Conservation (phyloP, 2,888 invertebrate species). For the Cylloceria caligata region DNA sequence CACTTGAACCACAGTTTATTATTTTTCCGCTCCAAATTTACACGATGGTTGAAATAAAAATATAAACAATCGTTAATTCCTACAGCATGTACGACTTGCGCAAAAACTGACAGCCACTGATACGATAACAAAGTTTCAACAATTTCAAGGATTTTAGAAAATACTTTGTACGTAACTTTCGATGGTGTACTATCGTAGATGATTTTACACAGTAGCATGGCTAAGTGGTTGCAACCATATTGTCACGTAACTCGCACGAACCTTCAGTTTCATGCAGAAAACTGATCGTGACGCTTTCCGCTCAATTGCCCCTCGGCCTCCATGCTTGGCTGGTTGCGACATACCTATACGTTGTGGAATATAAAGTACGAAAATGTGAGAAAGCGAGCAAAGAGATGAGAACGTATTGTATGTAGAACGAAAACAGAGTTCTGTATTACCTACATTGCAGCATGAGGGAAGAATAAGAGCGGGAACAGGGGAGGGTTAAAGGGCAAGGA, state of each 20-base stretch:
- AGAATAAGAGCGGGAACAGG: conserved; percentile 17
- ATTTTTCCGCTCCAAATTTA: too few species aligned
- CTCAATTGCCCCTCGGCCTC: conserved; percentile 11
- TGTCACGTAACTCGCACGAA: background rate
- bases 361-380: conserved; percentile 19
- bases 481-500: conserved; percentile 29
- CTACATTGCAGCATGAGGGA: conserved; percentile 43
- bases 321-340: conserved; percentile 17
- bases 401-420: conserved; percentile 35
- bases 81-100: too few species aligned
- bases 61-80: too few species aligned
- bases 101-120: too few species aligned
- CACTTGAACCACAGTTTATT: too few species aligned
- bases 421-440: conserved; percentile 41
- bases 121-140: too few species aligned
- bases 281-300: conserved; percentile 34
- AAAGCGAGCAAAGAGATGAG: conserved; percentile 33
- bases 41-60: too few species aligned
- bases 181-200: background rate
- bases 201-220: background rate
- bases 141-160: too few species aligned
- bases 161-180: background rate
- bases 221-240: conserved; percentile 1
- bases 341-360: conserved; percentile 4
- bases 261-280: conserved; percentile 13